A percentile compares a stretch with the other conserved stretches of the same genome.
Conservation (phyloP, 2,113 vertebrate species). For the Diadophis punctatus region DNA sequence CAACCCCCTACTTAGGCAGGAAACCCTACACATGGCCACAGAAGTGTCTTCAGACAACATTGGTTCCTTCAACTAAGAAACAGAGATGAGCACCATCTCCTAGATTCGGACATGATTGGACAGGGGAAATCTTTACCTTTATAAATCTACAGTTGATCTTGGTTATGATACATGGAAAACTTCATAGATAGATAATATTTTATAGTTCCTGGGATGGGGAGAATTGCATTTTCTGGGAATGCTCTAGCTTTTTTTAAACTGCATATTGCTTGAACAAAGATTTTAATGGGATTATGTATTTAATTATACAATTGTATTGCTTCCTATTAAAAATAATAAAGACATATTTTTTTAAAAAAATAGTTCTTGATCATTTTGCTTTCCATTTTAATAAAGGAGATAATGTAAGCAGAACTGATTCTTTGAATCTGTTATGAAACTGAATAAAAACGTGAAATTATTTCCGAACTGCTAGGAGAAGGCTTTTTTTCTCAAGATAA, state of each 20-base stretch:
- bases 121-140: not conserved
- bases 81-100: not conserved
- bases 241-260: not conserved
- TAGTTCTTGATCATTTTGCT: conserved; percentile 41
- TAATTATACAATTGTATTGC: conserved; percentile 15
- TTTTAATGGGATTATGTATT: not conserved
- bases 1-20: too few species aligned
- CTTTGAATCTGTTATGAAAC: conserved; percentile 38
- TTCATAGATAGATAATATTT: not conserved
- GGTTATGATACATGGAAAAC: not conserved
- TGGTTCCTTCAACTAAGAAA: not conserved
- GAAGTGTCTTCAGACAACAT: not conserved
- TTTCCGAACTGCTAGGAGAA: conserved; percentile 34
- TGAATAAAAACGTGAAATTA: conserved; percentile 13
- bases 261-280: not conserved
- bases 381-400: conserved; percentile 45
- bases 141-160: too few species aligned
- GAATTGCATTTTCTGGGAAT: not conserved
- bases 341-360: not conserved
- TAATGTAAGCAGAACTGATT: conserved; percentile 43
- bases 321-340: conserved; percentile 10
- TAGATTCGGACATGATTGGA: not conserved
- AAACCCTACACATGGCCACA: not conserved
- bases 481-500: conserved; percentile 46
- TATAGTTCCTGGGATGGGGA: too few species aligned